A percentile compares a stretch with the other conserved stretches of the same genome.
These are phyloP conservation scores for Diarsia brunnea DNA, from an alignment of 2,888 invertebrate species.

Conservation along the genomic window DNA sequence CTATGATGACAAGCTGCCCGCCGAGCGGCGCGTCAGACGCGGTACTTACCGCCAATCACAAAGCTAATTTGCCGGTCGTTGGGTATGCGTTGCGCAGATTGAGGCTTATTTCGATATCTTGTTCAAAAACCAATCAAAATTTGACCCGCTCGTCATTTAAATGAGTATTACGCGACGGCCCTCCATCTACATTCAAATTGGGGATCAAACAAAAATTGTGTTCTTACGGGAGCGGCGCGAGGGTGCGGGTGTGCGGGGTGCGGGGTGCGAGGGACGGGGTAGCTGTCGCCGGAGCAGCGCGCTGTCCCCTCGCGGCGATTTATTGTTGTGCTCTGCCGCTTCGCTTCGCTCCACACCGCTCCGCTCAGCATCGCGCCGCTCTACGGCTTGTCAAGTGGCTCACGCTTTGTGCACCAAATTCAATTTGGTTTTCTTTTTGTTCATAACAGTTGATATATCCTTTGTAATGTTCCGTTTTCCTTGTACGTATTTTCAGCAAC, in stretches of 20 bases:
- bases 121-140: slow-evolving; percentile 66
- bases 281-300: slow-evolving; percentile 48
- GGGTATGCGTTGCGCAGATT: slow-evolving; percentile 34
- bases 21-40: background rate
- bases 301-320: slow-evolving; percentile 65
- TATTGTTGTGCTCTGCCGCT: slow-evolving; percentile 60
- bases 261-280: slow-evolving; percentile 1
- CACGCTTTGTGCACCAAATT: slow-evolving; percentile 65
- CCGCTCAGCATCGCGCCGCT: slow-evolving; percentile 20
- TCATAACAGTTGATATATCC: slow-evolving; percentile 44
- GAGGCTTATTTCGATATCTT: slow-evolving; percentile 55
- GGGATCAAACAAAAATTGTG: slow-evolving; percentile 79
- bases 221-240: slow-evolving; percentile 48
- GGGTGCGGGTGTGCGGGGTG: slow-evolving; percentile 1
- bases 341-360: slow-evolving; percentile 20
- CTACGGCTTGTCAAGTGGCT: slow-evolving; percentile 49
- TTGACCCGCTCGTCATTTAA: slow-evolving; percentile 71
- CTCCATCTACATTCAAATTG: slow-evolving; percentile 80
- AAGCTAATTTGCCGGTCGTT: slow-evolving; percentile 31
- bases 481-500: slow-evolving; percentile 27
- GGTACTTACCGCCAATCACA: slow-evolving; percentile 26
- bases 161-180: slow-evolving; percentile 75
- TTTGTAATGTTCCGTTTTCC: slow-evolving; percentile 40
- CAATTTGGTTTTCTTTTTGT: slow-evolving; percentile 61
- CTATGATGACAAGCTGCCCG: background rate